Evolutionary conservation across 2,888 invertebrate species (phyloP).

Genomic region (Ernsta delagoae): DNA sequence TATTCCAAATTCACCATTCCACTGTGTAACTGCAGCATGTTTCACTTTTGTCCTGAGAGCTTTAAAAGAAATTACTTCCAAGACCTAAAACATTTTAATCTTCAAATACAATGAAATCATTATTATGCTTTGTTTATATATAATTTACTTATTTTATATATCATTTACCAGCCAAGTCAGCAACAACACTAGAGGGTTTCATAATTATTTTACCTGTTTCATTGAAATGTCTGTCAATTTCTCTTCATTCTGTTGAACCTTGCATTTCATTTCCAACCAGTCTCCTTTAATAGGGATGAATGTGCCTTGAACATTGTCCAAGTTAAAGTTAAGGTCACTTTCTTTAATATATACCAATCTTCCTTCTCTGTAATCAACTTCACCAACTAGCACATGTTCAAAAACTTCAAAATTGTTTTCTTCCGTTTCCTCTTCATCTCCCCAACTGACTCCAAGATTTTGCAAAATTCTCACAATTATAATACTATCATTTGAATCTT

Average conservation of each 20-base stretch:
- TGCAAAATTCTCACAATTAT: constrained; percentile 85
- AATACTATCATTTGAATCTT: constrained; percentile 67
- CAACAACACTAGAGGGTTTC: too few relatives aligned
- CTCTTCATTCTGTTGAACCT: constrained; percentile 85
- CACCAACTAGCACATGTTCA: constrained; percentile 68
- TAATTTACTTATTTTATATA: too few relatives aligned
- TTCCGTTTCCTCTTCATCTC: constrained; percentile 62
- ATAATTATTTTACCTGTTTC: constrained; percentile 59
- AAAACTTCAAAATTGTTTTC: constrained; percentile 63
- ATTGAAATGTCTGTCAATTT: constrained; percentile 74
- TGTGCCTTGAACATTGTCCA: constrained; percentile 86
- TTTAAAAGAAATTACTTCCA: constrained; percentile 85
- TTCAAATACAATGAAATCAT: too few relatives aligned
- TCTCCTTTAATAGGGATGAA: constrained; percentile 90
- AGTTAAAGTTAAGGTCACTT: constrained; percentile 82
- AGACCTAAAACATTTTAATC: constrained; percentile 68
- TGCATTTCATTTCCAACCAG: constrained; percentile 86
- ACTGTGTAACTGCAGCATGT: constrained; percentile 76
- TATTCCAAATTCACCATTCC: constrained; percentile 76
- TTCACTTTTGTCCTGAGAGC: constrained; percentile 85
- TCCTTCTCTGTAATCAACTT: constrained; percentile 63
- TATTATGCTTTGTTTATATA: too few relatives aligned
- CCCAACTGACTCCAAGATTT: constrained; percentile 81
- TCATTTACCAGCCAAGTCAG: not conserved
- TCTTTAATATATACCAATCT: constrained; percentile 78